Evolutionary conservation across 1,140 invertebrate genomes (phyloP), one percentile per base, ranked within the genome.

Genomic region (Pristionchus pacificus): DNA sequence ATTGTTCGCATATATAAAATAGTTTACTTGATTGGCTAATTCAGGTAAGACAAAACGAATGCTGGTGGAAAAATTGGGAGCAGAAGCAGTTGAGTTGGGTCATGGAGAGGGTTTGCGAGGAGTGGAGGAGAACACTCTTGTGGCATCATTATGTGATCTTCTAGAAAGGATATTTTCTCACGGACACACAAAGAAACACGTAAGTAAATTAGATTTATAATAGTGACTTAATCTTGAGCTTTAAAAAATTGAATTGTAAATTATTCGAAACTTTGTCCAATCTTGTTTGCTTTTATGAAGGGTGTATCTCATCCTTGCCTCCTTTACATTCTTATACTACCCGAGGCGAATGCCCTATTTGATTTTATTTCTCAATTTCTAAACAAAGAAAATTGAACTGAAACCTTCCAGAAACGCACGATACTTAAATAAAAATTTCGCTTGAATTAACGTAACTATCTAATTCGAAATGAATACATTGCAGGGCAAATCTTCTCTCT

Each of bases 131-230:
- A 98, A 95, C 81, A 98, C 95, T 0, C 87, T 98, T 66, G 96
- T 99, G 10, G 94, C 93, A 15, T 92, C 93, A 79, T 87, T 99
- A 0, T 99, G 97, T 87, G 97, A 98, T 87, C 88, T 99, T 38
- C 84, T 98, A 15, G 97, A 99, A 85, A 88, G 96, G 75, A 92
- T 98, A 58, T 99, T 96, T 96, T 93, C 92, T 1, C 95, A 99
- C 85, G 96, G 95, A 0, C 85, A 98, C 24, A 93, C 95, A 82
- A 91, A 90, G 57, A 97, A 97, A 85, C 92, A 95, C 85, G 89
- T 89, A 75, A 68, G 59, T 33, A 60, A 31, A 32, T 28, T 15
- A 24, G n/a, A n/a, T 25, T 62, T 14, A 62, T n/a, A 14, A 15
- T n/a, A 62, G 15, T 62, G 15, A 15, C 27, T 29, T 15, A 15